These are phyloP conservation scores for Thalassophryne amazonica DNA, from an alignment of 2,797 vertebrate genomes.

Conservation along the genomic window DNA sequence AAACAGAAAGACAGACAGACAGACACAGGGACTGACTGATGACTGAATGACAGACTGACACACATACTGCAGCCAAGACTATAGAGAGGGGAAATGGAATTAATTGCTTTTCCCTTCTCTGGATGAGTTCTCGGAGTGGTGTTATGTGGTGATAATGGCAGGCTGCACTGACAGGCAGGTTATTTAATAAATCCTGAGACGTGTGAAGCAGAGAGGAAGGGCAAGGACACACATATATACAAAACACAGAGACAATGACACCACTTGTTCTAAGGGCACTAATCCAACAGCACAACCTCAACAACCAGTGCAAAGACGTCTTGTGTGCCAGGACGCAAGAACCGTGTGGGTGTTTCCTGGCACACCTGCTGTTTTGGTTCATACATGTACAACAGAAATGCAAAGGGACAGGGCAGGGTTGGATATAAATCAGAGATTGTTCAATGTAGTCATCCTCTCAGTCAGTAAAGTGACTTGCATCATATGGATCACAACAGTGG, in stretches of 20 bases:
- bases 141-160: constrained; percentile 63
- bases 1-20: constrained; percentile 32
- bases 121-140: constrained; percentile 52
- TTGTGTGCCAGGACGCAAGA: no score
- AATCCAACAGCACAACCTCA: no score
- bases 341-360: no score
- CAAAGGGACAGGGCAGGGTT: no score
- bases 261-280: no score
- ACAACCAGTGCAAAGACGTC: no score
- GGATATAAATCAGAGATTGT: no score
- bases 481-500: no score
- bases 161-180: constrained; percentile 68
- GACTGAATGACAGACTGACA: constrained; percentile 53
- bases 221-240: constrained; percentile 9
- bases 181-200: constrained; percentile 76
- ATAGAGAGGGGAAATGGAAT: constrained; percentile 63
- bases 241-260: constrained; percentile 30
- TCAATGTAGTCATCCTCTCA: no score
- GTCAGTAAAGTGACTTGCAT: no score
- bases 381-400: no score
- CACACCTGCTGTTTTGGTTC: no score
- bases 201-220: constrained; percentile 56
- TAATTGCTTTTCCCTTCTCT: constrained; percentile 65
- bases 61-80: constrained; percentile 51
- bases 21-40: constrained; percentile 18